Evolutionary conservation across 1,140 invertebrate genomes (phyloP).

Genomic region (Temnothorax longispinosus): DNA sequence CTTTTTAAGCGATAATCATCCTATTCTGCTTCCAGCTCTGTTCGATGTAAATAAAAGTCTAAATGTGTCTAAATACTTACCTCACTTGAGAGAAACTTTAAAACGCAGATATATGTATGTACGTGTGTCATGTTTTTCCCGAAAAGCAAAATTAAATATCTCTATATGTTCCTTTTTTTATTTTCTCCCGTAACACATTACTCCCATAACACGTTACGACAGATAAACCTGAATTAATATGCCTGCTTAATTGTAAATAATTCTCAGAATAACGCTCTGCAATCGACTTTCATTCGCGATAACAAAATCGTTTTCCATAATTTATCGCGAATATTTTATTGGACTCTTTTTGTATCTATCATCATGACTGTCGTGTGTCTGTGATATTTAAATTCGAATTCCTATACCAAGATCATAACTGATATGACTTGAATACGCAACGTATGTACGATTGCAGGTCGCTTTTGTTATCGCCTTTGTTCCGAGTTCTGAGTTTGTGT

Average conservation of each 20-base stretch:
- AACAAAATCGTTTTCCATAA: not conserved
- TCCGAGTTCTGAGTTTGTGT: slow-evolving; percentile 63
- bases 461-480: slow-evolving; percentile 50
- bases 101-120: not conserved
- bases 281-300: not conserved
- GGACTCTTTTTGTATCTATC: not conserved
- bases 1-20: slow-evolving; percentile 34
- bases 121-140: not conserved
- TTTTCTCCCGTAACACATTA: not conserved
- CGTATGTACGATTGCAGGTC: not conserved
- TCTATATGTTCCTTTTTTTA: not conserved
- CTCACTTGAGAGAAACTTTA: not conserved
- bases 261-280: not conserved
- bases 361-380: not conserved
- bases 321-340: not conserved
- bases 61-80: not conserved
- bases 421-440: slow-evolving; percentile 39
- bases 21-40: slow-evolving; percentile 34
- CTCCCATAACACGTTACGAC: not conserved
- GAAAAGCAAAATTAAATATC: not conserved
- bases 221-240: not conserved
- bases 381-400: not conserved
- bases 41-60: slow-evolving; percentile 39
- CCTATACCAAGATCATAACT: not conserved
- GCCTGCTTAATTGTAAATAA: not conserved